These are phyloP conservation scores for zebrafish (Danio rerio) DNA, from an alignment of 2,113 vertebrate genomes.

Conservation along the genomic window DNA sequence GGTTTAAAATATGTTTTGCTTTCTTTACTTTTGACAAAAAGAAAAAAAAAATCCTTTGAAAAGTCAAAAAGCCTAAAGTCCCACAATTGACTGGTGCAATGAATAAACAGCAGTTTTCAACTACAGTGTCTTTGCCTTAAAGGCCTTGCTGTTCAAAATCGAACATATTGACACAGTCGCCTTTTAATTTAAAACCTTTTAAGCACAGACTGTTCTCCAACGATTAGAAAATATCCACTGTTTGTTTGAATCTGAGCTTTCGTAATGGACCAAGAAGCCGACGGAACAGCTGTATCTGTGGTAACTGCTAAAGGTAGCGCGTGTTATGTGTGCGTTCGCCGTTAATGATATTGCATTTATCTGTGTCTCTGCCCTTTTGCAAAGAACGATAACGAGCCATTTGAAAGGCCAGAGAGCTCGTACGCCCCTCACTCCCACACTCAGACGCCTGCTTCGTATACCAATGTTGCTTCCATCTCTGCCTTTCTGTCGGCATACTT, in stretches of 20 bases:
- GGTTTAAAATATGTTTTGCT: too few relatives aligned
- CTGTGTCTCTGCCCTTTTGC: constrained; percentile 56
- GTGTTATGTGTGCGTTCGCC: constrained; percentile 47
- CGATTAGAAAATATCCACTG: not conserved
- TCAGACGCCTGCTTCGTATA: constrained; percentile 63
- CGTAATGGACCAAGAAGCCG: constrained; percentile 17
- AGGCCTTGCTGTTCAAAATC: not conserved
- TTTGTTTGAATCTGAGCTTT: constrained; percentile 35
- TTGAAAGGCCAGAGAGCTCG: constrained; percentile 67
- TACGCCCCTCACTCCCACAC: constrained; percentile 46
- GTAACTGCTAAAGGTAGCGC: constrained; percentile 11
- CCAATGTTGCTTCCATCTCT: constrained; percentile 47
- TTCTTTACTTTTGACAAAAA: too few relatives aligned
- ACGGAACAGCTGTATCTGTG: constrained; percentile 36
- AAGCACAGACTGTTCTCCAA: constrained; percentile 15
- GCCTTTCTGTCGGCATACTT: constrained; percentile 18
- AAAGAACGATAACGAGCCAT: constrained; percentile 67
- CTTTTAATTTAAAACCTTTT: constrained; percentile 42
- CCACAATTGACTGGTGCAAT: too few relatives aligned
- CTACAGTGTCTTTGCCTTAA: not conserved
- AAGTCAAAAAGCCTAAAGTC: too few relatives aligned
- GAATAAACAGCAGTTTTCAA: too few relatives aligned
- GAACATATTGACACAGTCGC: constrained; percentile 1
- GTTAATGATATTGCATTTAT: constrained; percentile 68
- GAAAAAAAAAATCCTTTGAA: too few relatives aligned